A percentile compares a stretch with the other conserved stretches of the same genome.
phyloP scores from a whole-genome alignment of 2,888 invertebrate genomes.

The Daptonema setosum region DNA sequence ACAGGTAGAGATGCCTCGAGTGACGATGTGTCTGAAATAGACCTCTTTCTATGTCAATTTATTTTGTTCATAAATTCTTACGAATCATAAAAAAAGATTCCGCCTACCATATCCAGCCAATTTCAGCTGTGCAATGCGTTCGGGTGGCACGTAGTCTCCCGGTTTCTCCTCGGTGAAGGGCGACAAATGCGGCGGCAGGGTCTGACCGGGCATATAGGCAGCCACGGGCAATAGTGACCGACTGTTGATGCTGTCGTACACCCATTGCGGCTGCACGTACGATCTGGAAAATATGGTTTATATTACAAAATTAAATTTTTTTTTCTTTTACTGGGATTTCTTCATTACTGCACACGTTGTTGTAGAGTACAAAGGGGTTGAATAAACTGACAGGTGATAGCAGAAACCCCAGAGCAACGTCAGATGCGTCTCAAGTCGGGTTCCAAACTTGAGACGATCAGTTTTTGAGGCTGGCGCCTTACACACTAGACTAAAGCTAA shows the following conservation, averaged over 20 bases:
- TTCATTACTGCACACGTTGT: too few species aligned
- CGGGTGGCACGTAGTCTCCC: slow-evolving; percentile 75
- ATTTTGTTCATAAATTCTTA: not conserved
- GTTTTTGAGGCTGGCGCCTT: too few species aligned
- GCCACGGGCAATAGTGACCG: slow-evolving; percentile 62
- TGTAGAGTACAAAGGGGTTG: too few species aligned
- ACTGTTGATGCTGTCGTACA: slow-evolving; percentile 83
- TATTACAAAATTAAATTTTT: too few species aligned
- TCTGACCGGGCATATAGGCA: slow-evolving; percentile 63
- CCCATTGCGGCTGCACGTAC: slow-evolving; percentile 94
- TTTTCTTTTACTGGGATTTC: too few species aligned
- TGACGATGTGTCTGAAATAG: not conserved
- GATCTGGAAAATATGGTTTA: slow-evolving; percentile 43
- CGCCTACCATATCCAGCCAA: slow-evolving; percentile 12
- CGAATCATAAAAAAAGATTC: not conserved
- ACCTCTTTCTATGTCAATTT: not conserved
- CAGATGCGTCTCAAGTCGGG: too few species aligned
- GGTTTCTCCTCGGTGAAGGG: slow-evolving; percentile 50
- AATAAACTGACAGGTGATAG: too few species aligned
- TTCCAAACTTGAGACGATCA: too few species aligned
- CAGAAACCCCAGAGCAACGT: too few species aligned
- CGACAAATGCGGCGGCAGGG: slow-evolving; percentile 81
- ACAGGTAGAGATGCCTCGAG: too few species aligned
- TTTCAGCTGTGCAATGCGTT: slow-evolving; percentile 37
- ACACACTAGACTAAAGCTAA: too few species aligned